Conservation (phyloP, 2,113 vertebrate species). For the Solea solea region DNA sequence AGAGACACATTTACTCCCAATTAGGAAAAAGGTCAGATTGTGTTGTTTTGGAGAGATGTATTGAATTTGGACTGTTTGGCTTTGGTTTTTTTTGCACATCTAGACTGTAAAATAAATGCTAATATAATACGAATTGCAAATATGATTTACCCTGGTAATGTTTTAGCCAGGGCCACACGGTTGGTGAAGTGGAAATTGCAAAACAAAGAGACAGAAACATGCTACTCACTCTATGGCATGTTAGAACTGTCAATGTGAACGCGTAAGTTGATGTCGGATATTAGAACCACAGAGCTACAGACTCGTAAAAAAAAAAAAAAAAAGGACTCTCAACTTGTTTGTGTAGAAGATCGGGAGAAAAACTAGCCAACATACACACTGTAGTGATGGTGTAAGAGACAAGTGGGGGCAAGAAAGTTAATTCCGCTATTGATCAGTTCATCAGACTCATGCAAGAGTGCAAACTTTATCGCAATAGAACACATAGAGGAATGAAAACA, state of each 20-base stretch:
- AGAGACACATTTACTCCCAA: not conserved
- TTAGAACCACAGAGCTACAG: too few species aligned
- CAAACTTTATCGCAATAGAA: constrained; percentile 38
- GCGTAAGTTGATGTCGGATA: too few species aligned
- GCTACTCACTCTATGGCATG: too few species aligned
- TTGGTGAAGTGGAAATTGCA: too few species aligned
- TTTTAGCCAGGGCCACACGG: not conserved
- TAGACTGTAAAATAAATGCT: not conserved
- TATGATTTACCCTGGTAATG: not conserved
- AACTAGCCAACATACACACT: too few species aligned
- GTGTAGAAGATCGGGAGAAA: too few species aligned
- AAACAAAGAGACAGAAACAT: too few species aligned
- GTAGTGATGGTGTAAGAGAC: not conserved
- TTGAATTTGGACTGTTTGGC: not conserved
- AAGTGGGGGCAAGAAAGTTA: not conserved
- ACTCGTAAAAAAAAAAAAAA: too few species aligned
- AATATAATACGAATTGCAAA: constrained; percentile 1
- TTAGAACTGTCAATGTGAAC: too few species aligned
- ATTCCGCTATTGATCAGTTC: constrained; percentile 10
- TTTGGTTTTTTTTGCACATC: not conserved
- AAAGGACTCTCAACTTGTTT: too few species aligned
- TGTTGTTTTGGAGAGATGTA: constrained; percentile 9
- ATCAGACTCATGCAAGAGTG: constrained; percentile 12
- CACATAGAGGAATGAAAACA: not conserved
- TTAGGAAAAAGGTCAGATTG: constrained; percentile 20